Conservation (phyloP, 2,797 vertebrate species). For the Euthynnus affinis region DNA sequence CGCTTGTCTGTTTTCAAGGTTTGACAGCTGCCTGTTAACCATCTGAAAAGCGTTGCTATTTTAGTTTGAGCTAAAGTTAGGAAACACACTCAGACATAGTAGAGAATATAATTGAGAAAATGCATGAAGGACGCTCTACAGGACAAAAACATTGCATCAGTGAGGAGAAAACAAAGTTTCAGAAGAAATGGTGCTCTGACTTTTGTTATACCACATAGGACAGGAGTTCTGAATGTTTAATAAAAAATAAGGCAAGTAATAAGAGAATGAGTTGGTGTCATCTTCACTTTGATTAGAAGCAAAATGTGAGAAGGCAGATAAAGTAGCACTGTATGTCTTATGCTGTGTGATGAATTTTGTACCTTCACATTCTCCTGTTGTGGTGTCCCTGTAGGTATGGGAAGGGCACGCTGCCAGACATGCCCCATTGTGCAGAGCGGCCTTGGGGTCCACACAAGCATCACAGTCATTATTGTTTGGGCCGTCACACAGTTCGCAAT, state of each 20-base stretch:
- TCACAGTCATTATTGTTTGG: slow-evolving; percentile 85
- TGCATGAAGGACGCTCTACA: slow-evolving; percentile 34
- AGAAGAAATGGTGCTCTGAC: slow-evolving; percentile 19
- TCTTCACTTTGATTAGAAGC: background rate
- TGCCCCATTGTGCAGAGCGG: slow-evolving; percentile 80
- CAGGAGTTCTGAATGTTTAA: background rate
- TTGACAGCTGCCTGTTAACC: slow-evolving; percentile 80
- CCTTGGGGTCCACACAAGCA: slow-evolving; percentile 73
- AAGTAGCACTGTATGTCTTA: background rate
- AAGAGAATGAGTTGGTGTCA: background rate
- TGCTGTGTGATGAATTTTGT: background rate
- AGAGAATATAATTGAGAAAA: slow-evolving; percentile 57
- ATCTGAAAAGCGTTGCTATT: slow-evolving; percentile 72
- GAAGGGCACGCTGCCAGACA: slow-evolving; percentile 87
- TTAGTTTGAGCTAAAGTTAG: slow-evolving; percentile 60
- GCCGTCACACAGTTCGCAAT: slow-evolving; percentile 88
- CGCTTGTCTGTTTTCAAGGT: slow-evolving; percentile 63
- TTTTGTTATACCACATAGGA: slow-evolving; percentile 24
- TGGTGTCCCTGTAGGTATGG: slow-evolving; percentile 84
- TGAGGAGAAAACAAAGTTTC: slow-evolving; percentile 13
- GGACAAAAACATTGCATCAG: slow-evolving; percentile 52
- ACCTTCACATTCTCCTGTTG: slow-evolving; percentile 88
- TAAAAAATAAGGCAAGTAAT: slow-evolving; percentile 4
- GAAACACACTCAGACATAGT: slow-evolving; percentile 59
- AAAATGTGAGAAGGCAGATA: background rate